Percentiles rank a stretch among this genome's conserved stretches.
Evolutionary conservation across 1,140 invertebrate species (phyloP).

Genomic region (Leptopilina boulardi): DNA sequence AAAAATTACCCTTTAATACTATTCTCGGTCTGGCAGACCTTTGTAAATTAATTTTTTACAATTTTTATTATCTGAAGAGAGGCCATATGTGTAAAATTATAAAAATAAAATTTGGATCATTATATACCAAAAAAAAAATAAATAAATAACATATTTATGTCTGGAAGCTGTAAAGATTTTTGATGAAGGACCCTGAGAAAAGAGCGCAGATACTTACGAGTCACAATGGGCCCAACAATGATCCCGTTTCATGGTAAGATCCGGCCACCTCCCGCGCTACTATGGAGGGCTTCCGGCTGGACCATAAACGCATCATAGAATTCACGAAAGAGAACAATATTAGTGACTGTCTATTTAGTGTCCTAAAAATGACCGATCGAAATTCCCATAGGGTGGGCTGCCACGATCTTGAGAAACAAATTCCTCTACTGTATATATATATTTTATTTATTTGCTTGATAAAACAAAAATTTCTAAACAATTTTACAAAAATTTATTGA

Average conservation of each 20-base stretch:
- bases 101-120: no score
- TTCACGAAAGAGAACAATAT: slow-evolving; percentile 46
- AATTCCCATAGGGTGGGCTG: slow-evolving; percentile 44
- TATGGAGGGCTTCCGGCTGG: slow-evolving; percentile 60
- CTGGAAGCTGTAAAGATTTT: slow-evolving; percentile 54
- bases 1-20: no score
- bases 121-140: no score
- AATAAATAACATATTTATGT: no score
- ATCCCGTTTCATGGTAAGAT: slow-evolving; percentile 64
- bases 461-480: no score
- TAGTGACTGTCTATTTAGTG: background rate
- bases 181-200: slow-evolving; percentile 46
- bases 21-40: no score
- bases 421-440: background rate
- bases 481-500: no score
- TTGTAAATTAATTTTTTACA: no score
- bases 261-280: slow-evolving; percentile 57
- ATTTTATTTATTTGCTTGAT: background rate
- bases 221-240: slow-evolving; percentile 67
- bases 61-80: no score
- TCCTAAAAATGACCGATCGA: slow-evolving; percentile 52
- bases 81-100: no score
- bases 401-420: background rate
- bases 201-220: slow-evolving; percentile 63
- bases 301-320: slow-evolving; percentile 66